Evolutionary conservation across 2,797 vertebrate genomes (phyloP).

Genomic region (Pipistrellus nathusii): DNA sequence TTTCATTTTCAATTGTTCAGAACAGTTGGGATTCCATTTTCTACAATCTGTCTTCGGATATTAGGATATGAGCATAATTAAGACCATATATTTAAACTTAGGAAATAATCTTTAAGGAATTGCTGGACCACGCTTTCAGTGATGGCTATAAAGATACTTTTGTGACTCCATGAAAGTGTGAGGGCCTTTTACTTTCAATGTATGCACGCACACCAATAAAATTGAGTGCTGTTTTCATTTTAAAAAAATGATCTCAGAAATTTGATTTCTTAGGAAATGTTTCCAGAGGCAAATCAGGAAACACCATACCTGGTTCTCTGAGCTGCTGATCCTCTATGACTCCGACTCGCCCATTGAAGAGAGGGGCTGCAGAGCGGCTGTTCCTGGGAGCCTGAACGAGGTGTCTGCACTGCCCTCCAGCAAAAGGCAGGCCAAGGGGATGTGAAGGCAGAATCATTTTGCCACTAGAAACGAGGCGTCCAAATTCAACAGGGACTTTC

Average conservation of each 20-base stretch:
- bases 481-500: slow-evolving; percentile 12
- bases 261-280: background rate
- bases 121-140: background rate
- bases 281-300: slow-evolving; percentile 2
- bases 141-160: background rate
- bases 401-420: slow-evolving; percentile 74
- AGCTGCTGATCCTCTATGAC: background rate
- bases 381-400: slow-evolving; percentile 65
- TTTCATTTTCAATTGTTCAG: background rate
- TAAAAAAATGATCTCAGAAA: slow-evolving; percentile 10
- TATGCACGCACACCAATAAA: background rate
- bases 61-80: background rate
- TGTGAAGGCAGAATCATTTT: slow-evolving; percentile 77
- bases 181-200: background rate
- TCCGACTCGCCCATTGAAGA: rapidly evolving
- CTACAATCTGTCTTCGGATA: background rate
- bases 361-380: slow-evolving; percentile 13
- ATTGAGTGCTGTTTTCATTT: background rate
- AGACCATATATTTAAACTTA: background rate
- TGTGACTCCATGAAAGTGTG: background rate
- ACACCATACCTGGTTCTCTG: background rate
- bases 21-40: background rate
- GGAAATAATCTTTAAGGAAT: background rate
- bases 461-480: slow-evolving; percentile 31
- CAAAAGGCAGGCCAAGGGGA: slow-evolving; percentile 70